Percentiles rank a stretch among this genome's conserved stretches.
Evolutionary conservation across 2,797 vertebrate species (phyloP).

Genomic region (Sebastiscus albofasciatus): DNA sequence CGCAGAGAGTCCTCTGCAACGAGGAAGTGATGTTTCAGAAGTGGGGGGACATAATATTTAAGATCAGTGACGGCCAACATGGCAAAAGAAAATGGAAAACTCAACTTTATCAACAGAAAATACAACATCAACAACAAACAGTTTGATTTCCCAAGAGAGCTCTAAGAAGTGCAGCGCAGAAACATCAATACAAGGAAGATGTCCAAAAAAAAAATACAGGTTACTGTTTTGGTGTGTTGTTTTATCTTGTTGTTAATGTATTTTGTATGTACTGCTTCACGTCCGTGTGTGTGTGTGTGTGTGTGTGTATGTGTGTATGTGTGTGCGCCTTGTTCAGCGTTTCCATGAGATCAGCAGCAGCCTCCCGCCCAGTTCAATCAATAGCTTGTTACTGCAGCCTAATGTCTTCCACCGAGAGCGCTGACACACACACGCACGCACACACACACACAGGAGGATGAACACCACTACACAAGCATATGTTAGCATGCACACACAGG

Average conservation of each 20-base stretch:
- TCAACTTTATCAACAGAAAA: slow-evolving; percentile 29
- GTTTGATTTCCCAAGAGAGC: slow-evolving; percentile 40
- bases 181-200: slow-evolving; percentile 14
- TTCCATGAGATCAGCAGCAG: slow-evolving; percentile 67
- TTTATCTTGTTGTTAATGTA: slow-evolving; percentile 24
- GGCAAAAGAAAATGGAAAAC: slow-evolving; percentile 13
- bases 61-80: not conserved
- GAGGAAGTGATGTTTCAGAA: slow-evolving; percentile 9
- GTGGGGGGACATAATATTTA: not conserved
- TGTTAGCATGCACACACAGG: not conserved
- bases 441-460: not conserved
- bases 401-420: slow-evolving; percentile 61
- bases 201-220: not conserved
- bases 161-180: not conserved
- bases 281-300: not conserved
- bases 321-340: slow-evolving; percentile 38
- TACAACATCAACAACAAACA: slow-evolving; percentile 17
- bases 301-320: not conserved
- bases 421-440: slow-evolving; percentile 34
- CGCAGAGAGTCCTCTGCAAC: not conserved
- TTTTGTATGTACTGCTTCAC: slow-evolving; percentile 36
- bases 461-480: slow-evolving; percentile 8
- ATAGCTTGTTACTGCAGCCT: slow-evolving; percentile 75
- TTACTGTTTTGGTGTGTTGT: slow-evolving; percentile 16
- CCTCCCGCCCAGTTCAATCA: slow-evolving; percentile 62